Conservation (phyloP, 1,140 invertebrate genomes). For the Babylonia areolata region DNA sequence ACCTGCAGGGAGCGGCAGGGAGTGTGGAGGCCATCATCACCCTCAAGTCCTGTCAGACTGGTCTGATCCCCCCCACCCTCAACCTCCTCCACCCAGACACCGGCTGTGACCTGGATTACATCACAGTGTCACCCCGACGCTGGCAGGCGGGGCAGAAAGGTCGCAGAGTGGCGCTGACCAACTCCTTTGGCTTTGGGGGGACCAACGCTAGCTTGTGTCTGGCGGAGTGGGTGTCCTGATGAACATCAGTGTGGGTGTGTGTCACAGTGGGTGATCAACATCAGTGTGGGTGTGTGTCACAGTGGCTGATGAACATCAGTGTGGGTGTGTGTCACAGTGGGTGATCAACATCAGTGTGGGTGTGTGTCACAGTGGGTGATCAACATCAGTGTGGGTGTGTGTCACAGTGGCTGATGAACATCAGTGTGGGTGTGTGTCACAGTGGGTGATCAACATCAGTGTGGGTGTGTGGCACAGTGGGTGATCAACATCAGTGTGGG, state of each 20-base stretch:
- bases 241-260: neutral
- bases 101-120: slow-evolving; percentile 83
- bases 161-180: slow-evolving; percentile 90
- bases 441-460: no score
- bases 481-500: no score
- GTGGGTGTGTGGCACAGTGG: no score
- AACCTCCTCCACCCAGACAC: slow-evolving; percentile 85
- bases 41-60: slow-evolving; percentile 85
- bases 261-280: neutral
- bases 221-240: slow-evolving; percentile 34
- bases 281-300: slow-evolving; percentile 5
- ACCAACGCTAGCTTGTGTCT: slow-evolving; percentile 94
- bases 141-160: slow-evolving; percentile 74
- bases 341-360: no score
- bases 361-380: no score
- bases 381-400: no score
- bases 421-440: no score
- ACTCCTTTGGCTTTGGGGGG: slow-evolving; percentile 99
- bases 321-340: neutral
- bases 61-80: slow-evolving; percentile 90
- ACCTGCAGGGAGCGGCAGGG: slow-evolving; percentile 96
- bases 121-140: slow-evolving; percentile 81
- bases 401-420: no score
- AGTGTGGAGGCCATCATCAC: slow-evolving; percentile 94
- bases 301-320: neutral